Evolutionary conservation across 64 coral and sea anemone species (phyloP).

Genomic region (Anthopleura sola): DNA sequence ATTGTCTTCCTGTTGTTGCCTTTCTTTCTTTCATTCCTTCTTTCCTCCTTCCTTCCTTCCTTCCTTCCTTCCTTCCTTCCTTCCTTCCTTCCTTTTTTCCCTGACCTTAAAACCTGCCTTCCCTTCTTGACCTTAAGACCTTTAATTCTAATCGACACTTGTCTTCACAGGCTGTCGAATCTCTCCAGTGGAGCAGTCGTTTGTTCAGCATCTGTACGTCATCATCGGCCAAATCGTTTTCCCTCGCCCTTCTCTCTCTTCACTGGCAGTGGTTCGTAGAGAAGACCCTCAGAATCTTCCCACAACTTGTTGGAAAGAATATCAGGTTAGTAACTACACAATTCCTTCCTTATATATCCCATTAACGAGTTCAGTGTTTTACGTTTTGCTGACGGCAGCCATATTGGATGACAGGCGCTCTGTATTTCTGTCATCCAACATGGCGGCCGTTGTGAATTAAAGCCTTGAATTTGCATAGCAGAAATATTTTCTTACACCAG

Average conservation of each 20-base stretch:
- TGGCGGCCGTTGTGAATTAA: neutral
- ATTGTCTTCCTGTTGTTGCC: neutral
- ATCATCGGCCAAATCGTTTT: neutral
- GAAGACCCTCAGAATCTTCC: constrained; percentile 14
- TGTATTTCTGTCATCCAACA: neutral
- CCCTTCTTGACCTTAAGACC: too few species aligned
- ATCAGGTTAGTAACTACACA: neutral
- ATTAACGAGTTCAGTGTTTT: neutral
- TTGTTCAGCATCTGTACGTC: constrained; percentile 23
- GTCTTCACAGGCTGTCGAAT: neutral
- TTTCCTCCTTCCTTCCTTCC: neutral
- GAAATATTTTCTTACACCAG: neutral
- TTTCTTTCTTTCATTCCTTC: neutral
- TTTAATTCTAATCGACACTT: too few species aligned
- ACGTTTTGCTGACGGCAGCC: neutral
- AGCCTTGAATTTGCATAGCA: too few species aligned
- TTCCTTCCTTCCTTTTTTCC: too few species aligned
- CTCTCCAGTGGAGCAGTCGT: constrained; percentile 23
- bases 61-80: too few species aligned
- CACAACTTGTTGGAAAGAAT: neutral
- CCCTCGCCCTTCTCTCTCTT: constrained; percentile 35
- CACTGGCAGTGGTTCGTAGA: constrained; percentile 58
- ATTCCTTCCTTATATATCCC: neutral
- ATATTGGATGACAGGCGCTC: neutral
- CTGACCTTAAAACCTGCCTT: too few species aligned